Evolutionary conservation across 1,140 invertebrate genomes (phyloP), one percentile per base, ranked within the genome.

Genomic region (Neodiprion lecontei): DNA sequence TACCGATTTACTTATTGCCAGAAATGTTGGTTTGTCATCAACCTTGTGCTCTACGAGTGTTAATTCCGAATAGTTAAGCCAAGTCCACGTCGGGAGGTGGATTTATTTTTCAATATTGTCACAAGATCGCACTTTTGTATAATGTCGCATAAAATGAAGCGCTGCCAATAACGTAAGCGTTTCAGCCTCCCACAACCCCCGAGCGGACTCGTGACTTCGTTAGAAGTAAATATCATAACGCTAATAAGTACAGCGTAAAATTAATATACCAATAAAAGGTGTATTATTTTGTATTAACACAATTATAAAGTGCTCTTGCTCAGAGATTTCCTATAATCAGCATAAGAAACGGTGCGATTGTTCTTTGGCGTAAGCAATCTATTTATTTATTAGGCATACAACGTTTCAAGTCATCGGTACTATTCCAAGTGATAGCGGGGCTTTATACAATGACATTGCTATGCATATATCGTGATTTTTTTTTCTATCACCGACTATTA

Each of bases 31-130:
- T 61, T 17, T 61, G 53, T 61, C 53, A 61, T 61, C 53, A 7
- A 61, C 53, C 53, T 61, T 61, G 53, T 61, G 53, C 53, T 12
- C 53, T 61, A 61, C 53, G 53, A 61, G 53, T 61, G 53, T 61
- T 61, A 61, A 61, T 61, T 61, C 53, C 53, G 53, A 61, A 61
- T 61, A 17, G 9, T 61, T 7, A 61, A 61, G 53, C 53, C 53
- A 17, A 61, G 53, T 12, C 53, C n/a, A 61, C 53, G 53, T 61
- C 53, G n/a, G 53, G 53, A 61, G 28, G 28, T 40, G 53, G n/a
- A 17, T 61, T 61, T 61, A 17, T 17, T 9, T 61, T 61, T 61
- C 53, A 9, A 40, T 40, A 40, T 40, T 40, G 28, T 40, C 28
- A 5, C 5, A 40, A 21, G 17, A 40, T 40, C 28, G 28, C 28